Percentiles rank a stretch among this genome's conserved stretches.
Conservation (phyloP, 2,888 invertebrate species). For the Stenotaenia linearis region DNA sequence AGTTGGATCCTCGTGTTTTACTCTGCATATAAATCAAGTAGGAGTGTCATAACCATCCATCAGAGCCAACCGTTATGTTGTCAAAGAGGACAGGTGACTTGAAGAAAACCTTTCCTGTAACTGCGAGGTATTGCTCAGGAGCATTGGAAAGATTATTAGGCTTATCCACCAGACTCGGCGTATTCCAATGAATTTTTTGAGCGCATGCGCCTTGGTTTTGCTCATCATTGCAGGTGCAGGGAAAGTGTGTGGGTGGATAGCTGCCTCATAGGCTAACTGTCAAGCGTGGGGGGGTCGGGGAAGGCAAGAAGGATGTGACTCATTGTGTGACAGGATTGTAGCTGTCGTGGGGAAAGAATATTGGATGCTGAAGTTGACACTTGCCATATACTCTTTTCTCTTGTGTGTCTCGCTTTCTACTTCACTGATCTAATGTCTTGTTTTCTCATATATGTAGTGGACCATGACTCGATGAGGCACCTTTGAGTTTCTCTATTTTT, state of each 20-base stretch:
- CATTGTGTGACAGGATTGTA: slow-evolving; percentile 26
- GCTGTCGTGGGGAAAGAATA: slow-evolving; percentile 21
- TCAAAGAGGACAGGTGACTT: neutral
- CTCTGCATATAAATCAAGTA: slow-evolving; percentile 10
- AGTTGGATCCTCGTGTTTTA: neutral
- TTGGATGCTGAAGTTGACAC: slow-evolving; percentile 26
- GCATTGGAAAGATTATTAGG: slow-evolving; percentile 11
- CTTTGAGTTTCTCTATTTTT: neutral
- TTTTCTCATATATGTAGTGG: slow-evolving; percentile 20
- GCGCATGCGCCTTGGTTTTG: slow-evolving; percentile 14
- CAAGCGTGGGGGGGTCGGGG: neutral
- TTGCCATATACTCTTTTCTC: slow-evolving; percentile 24
- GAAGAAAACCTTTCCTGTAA: neutral
- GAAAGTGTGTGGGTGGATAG: neutral
- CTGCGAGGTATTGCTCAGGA: neutral
- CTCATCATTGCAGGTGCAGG: slow-evolving; percentile 7
- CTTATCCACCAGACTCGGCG: neutral
- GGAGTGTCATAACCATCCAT: slow-evolving; percentile 3
- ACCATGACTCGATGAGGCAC: slow-evolving; percentile 7
- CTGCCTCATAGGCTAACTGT: slow-evolving; percentile 16
- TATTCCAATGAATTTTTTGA: neutral
- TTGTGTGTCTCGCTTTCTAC: neutral
- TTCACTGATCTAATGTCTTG: slow-evolving; percentile 14
- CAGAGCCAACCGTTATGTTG: slow-evolving; percentile 1
- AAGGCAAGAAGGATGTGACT: slow-evolving; percentile 10